phyloP scores from a whole-genome alignment of 2,888 invertebrate genomes.

The Meandrusa payeni region DNA sequence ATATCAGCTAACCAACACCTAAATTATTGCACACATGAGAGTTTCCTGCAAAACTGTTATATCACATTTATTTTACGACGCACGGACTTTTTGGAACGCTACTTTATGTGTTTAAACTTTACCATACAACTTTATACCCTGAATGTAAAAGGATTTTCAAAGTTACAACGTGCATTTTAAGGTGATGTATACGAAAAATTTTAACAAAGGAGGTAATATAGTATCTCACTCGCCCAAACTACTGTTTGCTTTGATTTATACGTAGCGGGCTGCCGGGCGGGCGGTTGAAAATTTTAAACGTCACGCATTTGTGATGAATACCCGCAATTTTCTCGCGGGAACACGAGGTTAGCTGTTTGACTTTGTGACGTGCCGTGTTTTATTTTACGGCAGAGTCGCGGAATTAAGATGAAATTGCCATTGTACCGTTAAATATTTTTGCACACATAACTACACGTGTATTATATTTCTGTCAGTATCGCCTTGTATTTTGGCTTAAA shows the following conservation, averaged over 20 bases:
- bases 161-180: constrained; percentile 21
- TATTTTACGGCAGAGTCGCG: constrained; percentile 27
- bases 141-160: constrained; percentile 21
- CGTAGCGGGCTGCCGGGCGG: constrained; percentile 48
- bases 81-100: constrained; percentile 13
- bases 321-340: constrained; percentile 73
- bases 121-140: constrained; percentile 16
- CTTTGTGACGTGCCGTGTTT: constrained; percentile 41
- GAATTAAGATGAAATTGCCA: constrained; percentile 18
- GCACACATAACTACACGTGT: not conserved
- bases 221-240: constrained; percentile 51
- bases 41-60: constrained; percentile 44
- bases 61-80: constrained; percentile 37
- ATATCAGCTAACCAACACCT: constrained; percentile 56
- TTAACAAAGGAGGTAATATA: constrained; percentile 37
- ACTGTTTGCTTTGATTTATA: constrained; percentile 71
- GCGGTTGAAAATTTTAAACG: constrained; percentile 72
- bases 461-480: too few relatives aligned
- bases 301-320: constrained; percentile 77
- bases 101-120: constrained; percentile 22
- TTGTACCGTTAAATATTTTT: constrained; percentile 13
- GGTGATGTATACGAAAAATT: constrained; percentile 29
- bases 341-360: constrained; percentile 49
- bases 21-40: constrained; percentile 61
- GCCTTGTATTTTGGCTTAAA: too few relatives aligned